phyloP scores from a whole-genome alignment of 2,888 invertebrate genomes.

The Phaedon cochleariae region DNA sequence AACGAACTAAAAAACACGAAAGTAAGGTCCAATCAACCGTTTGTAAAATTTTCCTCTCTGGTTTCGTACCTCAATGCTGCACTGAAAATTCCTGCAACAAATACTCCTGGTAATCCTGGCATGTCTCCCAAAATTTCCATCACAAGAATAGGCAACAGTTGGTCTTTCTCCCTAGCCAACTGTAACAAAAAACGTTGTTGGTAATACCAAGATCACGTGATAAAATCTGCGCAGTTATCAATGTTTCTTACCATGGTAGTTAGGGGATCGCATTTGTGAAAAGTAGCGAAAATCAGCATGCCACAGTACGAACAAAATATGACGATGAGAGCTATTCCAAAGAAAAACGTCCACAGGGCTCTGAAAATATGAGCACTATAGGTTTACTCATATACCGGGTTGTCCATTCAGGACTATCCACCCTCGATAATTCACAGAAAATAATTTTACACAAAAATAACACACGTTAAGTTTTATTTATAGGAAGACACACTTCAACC shows the following conservation, averaged over 20 bases:
- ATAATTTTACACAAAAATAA: too few species aligned
- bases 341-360: constrained; percentile 80
- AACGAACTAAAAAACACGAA: constrained; percentile 69
- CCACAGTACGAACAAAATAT: constrained; percentile 86
- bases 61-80: constrained; percentile 78
- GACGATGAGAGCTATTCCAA: constrained; percentile 78
- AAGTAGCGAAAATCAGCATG: constrained; percentile 85
- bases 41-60: not conserved
- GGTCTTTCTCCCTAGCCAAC: constrained; percentile 61
- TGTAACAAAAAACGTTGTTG: not conserved
- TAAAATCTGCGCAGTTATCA: not conserved
- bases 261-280: constrained; percentile 87
- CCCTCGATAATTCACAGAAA: too few species aligned
- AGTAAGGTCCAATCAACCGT: too few species aligned
- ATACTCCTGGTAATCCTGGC: constrained; percentile 84
- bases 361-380: constrained; percentile 48
- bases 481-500: too few species aligned
- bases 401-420: not conserved
- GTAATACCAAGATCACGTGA: too few species aligned
- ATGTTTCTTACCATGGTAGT: constrained; percentile 56
- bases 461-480: too few species aligned
- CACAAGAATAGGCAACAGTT: constrained; percentile 82
- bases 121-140: constrained; percentile 79
- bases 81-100: constrained; percentile 87
- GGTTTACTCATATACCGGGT: not conserved